A percentile compares a stretch with the other conserved stretches of the same genome.
Evolutionary conservation across 2,113 vertebrate genomes (phyloP).

Genomic region (Albula glossodonta): DNA sequence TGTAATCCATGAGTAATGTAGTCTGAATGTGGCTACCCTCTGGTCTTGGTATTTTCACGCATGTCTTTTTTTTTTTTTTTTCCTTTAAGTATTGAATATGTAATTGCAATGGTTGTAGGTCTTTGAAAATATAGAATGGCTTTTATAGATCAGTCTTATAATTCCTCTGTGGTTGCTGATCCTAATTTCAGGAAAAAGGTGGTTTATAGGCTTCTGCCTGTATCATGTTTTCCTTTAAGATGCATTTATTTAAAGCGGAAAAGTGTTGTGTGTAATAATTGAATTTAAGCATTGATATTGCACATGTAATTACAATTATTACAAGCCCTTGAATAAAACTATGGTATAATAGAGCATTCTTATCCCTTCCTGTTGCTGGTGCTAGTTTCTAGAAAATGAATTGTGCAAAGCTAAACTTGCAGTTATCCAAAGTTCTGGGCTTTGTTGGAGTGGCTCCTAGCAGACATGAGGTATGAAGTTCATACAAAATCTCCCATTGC

Average conservation of each 20-base stretch:
- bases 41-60: no score
- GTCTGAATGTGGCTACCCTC: no score
- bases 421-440: constrained; percentile 18
- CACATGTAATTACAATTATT: no score
- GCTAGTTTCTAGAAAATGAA: constrained; percentile 19
- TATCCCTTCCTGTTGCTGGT: constrained; percentile 15
- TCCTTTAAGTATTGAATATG: background rate
- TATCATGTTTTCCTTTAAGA: no score
- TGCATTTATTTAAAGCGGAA: no score
- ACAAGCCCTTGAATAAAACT: no score
- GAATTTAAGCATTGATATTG: no score
- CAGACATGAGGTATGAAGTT: background rate
- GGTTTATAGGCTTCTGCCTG: no score
- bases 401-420: constrained; percentile 31
- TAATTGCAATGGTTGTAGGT: background rate
- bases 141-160: background rate
- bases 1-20: no score
- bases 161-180: background rate
- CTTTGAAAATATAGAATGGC: background rate
- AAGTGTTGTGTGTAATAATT: no score
- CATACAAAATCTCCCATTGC: background rate
- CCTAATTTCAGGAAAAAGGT: background rate
- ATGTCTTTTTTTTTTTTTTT: no score
- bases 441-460: constrained; percentile 1
- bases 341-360: constrained; percentile 21